Base-by-base conservation (phyloP, 2,113 vertebrate genomes). In the Bos taurus region DNA sequence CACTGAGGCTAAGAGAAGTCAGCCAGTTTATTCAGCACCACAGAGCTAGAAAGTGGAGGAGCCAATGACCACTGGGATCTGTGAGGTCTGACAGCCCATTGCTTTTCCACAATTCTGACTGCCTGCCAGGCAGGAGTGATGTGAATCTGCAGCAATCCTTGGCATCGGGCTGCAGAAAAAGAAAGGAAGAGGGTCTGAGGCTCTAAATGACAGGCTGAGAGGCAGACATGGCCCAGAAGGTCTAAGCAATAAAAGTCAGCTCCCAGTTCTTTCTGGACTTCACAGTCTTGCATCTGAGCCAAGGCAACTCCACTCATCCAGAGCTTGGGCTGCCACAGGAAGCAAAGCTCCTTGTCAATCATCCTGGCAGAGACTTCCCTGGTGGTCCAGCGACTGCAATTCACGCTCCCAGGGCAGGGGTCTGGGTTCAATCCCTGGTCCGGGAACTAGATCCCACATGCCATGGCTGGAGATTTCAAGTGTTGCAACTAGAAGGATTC, bases 91-190 rank as follows among this genome's bases (percentile, higher is more conserved):
- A 36, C 14, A 23, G 50, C 21, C 43, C 9, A 0, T 5, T 54
- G 36, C 46, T 56, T 60, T 48, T 33, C 62, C 59, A 17, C 3
- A 40, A 33, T 7, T 2, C 64, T 28, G 52, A 10, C 21, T 52
- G 40, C 25, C 17, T 0, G 17, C 15, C 90, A 6, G 60, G 16
- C 50, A 25, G 50, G 30, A 30, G 59, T 2, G 2, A 1, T 30
- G 0, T 0, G 1, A 1, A 2, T 9, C 5, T 8, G 28, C 2
- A 4, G 33, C 8, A 12, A 19, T 59, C 28, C 23, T 25, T 62
- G n/a, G 60, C 16, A 4, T 2, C 0, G 0, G 57, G 46, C 36
- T 84, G 33, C n/a, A 56, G 62, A 88, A 57, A n/a, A 40, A 81
- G 43, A 50, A 16, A 59, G 54, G 30, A 46, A 12, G 7, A 26